phyloP scores from a whole-genome alignment of 1,140 invertebrate species.

The Magallana gigas region DNA sequence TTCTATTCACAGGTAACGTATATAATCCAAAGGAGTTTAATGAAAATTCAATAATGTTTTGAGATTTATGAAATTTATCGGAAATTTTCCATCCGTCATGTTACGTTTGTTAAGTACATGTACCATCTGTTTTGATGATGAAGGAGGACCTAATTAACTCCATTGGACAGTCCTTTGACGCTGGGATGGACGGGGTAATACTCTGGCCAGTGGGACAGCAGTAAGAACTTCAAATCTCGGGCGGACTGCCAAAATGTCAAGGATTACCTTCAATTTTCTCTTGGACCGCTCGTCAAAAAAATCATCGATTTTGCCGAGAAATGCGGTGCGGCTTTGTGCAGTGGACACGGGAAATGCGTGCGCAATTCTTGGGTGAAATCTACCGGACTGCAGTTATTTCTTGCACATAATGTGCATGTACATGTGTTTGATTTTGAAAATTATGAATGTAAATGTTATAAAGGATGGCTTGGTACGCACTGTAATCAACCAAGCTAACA shows the following conservation, averaged over 20 bases:
- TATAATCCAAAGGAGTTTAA: too few species aligned
- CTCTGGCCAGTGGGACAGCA: conserved; percentile 56
- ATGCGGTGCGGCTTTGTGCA: neutral
- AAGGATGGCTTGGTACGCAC: neutral
- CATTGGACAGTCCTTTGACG: conserved; percentile 51
- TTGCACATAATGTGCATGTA: neutral
- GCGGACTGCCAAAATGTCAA: conserved; percentile 11
- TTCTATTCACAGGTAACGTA: conserved; percentile 43
- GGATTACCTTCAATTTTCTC: conserved; percentile 24
- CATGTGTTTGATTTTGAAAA: conserved; percentile 18
- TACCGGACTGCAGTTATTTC: neutral
- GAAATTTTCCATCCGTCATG: too few species aligned
- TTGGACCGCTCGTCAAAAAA: conserved; percentile 40
- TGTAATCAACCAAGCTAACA: neutral
- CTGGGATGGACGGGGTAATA: conserved; percentile 51
- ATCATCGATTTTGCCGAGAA: conserved; percentile 7
- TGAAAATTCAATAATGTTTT: too few species aligned
- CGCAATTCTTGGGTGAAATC: neutral
- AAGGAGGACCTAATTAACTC: conserved; percentile 50
- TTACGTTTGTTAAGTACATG: too few species aligned
- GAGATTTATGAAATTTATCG: too few species aligned
- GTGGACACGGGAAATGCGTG: conserved; percentile 17
- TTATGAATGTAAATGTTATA: conserved; percentile 30
- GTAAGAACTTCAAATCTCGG: conserved; percentile 18
- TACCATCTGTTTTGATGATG: neutral